Percentiles rank a stretch among this genome's conserved stretches.
These are phyloP conservation scores for Cuculus canorus DNA, from an alignment of 2,797 vertebrate genomes.

Conservation along the genomic window DNA sequence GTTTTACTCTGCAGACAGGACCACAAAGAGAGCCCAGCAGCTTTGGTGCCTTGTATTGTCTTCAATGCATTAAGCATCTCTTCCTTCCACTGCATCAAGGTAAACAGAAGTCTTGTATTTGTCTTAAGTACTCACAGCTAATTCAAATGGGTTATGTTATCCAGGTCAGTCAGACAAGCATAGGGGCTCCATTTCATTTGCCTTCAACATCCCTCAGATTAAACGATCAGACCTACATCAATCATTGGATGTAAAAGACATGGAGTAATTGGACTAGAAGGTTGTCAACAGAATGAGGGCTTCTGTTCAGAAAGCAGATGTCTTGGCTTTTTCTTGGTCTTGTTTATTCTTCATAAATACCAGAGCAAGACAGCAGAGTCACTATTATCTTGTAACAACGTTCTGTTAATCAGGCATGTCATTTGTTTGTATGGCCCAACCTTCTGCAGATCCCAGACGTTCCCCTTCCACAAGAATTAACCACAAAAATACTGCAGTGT, in stretches of 20 bases:
- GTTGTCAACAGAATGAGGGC: slow-evolving; percentile 7
- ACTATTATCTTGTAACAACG: neutral
- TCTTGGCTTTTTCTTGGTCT: slow-evolving; percentile 26
- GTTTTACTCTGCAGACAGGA: neutral
- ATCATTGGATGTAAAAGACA: neutral
- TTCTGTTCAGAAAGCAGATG: slow-evolving; percentile 36
- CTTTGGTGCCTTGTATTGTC: neutral
- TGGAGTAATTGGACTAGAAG: neutral
- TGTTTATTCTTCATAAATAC: slow-evolving; percentile 48
- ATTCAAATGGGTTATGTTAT: neutral
- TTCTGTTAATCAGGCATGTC: slow-evolving; percentile 48
- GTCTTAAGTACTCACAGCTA: neutral
- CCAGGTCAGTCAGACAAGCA: neutral
- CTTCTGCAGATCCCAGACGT: slow-evolving; percentile 16
- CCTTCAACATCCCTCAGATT: neutral
- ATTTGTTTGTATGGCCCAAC: slow-evolving; percentile 28
- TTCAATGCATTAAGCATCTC: neutral
- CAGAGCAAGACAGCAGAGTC: slow-evolving; percentile 37
- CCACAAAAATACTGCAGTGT: neutral
- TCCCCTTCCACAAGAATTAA: slow-evolving; percentile 16
- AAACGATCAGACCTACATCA: neutral
- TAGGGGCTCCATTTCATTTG: neutral
- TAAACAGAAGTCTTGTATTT: neutral
- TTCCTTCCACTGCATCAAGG: neutral
- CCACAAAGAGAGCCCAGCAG: neutral